A percentile compares a stretch with the other conserved stretches of the same genome.
Evolutionary conservation across 2,113 vertebrate genomes (phyloP).

Genomic region (Lipophrys pholis): DNA sequence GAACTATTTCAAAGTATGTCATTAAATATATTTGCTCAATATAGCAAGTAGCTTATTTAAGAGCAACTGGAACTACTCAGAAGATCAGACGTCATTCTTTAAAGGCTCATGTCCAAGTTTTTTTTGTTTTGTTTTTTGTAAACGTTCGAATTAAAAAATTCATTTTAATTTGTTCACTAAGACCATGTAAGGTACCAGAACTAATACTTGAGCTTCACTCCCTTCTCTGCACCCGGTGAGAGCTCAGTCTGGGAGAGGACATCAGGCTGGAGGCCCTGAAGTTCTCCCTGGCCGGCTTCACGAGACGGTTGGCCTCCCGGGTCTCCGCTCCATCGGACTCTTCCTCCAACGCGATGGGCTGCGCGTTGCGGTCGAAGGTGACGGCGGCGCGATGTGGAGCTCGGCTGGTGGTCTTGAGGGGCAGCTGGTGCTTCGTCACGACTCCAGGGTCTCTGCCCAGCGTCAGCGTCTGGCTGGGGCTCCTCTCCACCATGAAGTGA

Average conservation of each 20-base stretch:
- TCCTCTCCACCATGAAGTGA: conserved; percentile 72
- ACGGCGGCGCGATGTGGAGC: background rate
- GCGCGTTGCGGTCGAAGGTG: conserved; percentile 2
- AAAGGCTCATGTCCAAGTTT: no score
- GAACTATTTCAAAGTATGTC: background rate
- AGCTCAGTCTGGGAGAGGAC: conserved; percentile 54
- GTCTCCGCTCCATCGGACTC: conserved; percentile 19
- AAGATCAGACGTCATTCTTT: no score
- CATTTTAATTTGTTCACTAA: no score
- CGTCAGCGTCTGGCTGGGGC: conserved; percentile 66
- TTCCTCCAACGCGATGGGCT: conserved; percentile 4
- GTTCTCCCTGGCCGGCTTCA: conserved; percentile 53
- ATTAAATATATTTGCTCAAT: conserved; percentile 5
- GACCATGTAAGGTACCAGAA: no score
- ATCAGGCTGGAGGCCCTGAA: conserved; percentile 73
- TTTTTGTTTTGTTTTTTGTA: no score
- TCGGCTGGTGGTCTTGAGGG: conserved; percentile 48
- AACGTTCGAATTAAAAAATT: no score
- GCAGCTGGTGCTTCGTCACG: conserved; percentile 66
- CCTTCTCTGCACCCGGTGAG: conserved; percentile 48
- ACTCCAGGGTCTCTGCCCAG: conserved; percentile 61
- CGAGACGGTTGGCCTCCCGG: conserved; percentile 39
- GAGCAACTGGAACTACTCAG: no score
- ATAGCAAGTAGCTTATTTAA: background rate
- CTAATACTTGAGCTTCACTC: conserved; percentile 42